Evolutionary conservation across 2,888 invertebrate genomes (phyloP).

Genomic region (Erebia epiphron): DNA sequence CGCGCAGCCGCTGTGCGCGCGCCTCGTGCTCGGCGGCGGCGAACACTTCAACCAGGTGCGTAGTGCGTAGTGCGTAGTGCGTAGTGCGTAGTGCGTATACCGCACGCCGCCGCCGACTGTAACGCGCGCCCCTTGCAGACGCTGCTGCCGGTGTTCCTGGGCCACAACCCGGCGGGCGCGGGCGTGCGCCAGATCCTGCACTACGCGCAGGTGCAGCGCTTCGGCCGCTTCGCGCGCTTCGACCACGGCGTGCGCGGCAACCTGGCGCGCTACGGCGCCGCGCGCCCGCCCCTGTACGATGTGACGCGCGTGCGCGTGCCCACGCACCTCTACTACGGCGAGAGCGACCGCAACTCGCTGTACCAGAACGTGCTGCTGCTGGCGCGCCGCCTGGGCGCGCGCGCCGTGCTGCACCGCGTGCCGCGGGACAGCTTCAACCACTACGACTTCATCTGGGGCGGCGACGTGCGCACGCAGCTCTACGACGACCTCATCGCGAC

Average conservation of each 20-base stretch:
- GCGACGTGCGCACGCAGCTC: constrained; percentile 77
- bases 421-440: constrained; percentile 84
- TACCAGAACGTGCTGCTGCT: constrained; percentile 75
- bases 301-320: constrained; percentile 78
- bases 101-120: not conserved
- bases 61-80: constrained; percentile 48
- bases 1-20: constrained; percentile 83
- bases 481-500: constrained; percentile 78
- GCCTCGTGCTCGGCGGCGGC: constrained; percentile 83
- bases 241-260: constrained; percentile 57
- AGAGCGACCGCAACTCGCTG: constrained; percentile 84
- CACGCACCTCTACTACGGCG: constrained; percentile 83
- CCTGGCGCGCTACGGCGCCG: constrained; percentile 72
- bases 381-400: constrained; percentile 69
- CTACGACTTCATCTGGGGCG: constrained; percentile 86
- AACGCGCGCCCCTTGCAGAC: constrained; percentile 64
- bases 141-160: constrained; percentile 85
- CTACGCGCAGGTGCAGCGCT: constrained; percentile 84
- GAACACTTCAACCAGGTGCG: constrained; percentile 72
- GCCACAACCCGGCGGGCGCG: constrained; percentile 86
- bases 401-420: constrained; percentile 78
- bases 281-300: constrained; percentile 81
- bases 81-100: constrained; percentile 50
- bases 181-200: constrained; percentile 87
- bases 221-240: constrained; percentile 67